phyloP scores from a whole-genome alignment of 2,888 invertebrate genomes.

The Zaprionus lineosus region DNA sequence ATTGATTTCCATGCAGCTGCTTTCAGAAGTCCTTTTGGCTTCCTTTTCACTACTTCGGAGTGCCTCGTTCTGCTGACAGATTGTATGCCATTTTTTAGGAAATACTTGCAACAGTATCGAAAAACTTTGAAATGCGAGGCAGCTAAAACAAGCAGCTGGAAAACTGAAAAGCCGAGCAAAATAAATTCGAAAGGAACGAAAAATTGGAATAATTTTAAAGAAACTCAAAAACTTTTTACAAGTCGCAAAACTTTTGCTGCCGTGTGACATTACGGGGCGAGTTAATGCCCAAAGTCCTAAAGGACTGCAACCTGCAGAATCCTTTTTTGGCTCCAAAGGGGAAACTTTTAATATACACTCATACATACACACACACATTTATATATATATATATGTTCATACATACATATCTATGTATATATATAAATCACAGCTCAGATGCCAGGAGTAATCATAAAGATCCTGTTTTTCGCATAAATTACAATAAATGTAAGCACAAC shows the following conservation, averaged over 20 bases:
- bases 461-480: conserved; percentile 59
- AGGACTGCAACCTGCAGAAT: conserved; percentile 29
- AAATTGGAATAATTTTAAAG: background rate
- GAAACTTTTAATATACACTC: too few relatives aligned
- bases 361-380: background rate
- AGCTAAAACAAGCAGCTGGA: conserved; percentile 70
- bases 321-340: conserved; percentile 28
- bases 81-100: conserved; percentile 72
- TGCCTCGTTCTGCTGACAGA: conserved; percentile 62
- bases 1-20: conserved; percentile 66
- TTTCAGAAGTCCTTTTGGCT: too few relatives aligned
- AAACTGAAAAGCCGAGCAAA: conserved; percentile 37
- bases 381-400: too few relatives aligned
- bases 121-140: conserved; percentile 64
- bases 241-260: conserved; percentile 49
- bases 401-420: too few relatives aligned
- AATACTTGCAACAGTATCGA: conserved; percentile 70
- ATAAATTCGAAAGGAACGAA: conserved; percentile 17
- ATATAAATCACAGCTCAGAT: conserved; percentile 57
- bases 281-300: conserved; percentile 34
- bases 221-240: conserved; percentile 43
- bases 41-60: too few relatives aligned
- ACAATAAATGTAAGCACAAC: conserved; percentile 62
- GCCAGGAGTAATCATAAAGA: conserved; percentile 60
- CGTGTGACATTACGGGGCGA: conserved; percentile 62